phyloP scores from a whole-genome alignment of 1,140 invertebrate genomes.

The Cydia splendana region DNA sequence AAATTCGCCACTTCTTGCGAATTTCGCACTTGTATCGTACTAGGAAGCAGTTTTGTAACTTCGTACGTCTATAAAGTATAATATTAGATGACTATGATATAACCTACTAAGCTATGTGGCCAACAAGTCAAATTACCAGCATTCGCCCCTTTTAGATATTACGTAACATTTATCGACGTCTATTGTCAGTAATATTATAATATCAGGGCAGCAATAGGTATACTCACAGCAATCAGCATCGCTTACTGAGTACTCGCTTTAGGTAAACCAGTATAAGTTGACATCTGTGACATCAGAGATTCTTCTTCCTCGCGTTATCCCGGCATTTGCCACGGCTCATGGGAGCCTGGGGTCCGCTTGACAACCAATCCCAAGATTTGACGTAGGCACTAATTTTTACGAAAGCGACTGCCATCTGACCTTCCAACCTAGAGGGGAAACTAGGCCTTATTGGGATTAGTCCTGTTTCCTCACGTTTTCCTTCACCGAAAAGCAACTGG shows the following conservation, averaged over 20 bases:
- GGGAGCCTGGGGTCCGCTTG: too few relatives aligned
- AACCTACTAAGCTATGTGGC: conserved; percentile 8
- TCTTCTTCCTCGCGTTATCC: too few relatives aligned
- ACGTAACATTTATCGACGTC: conserved; percentile 18
- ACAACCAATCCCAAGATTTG: too few relatives aligned
- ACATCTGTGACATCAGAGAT: neutral
- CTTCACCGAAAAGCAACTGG: too few relatives aligned
- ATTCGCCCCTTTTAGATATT: neutral
- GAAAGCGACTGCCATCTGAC: too few relatives aligned
- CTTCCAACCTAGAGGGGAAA: too few relatives aligned
- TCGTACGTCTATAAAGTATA: conserved; percentile 11
- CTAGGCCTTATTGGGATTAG: too few relatives aligned
- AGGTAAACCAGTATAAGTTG: neutral
- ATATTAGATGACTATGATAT: conserved; percentile 25
- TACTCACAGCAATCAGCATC: neutral
- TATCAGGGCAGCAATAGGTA: neutral
- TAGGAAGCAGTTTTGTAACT: conserved; percentile 22
- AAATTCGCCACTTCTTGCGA: too few relatives aligned
- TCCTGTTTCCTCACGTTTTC: too few relatives aligned
- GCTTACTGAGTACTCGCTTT: neutral
- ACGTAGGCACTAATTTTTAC: too few relatives aligned
- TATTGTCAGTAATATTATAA: conserved; percentile 29
- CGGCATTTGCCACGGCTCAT: too few relatives aligned
- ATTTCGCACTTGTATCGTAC: too few relatives aligned
- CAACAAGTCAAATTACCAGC: conserved; percentile 23